Base-by-base conservation (phyloP, 1,140 invertebrate species). In the Drosophila kurseongensis region DNA sequence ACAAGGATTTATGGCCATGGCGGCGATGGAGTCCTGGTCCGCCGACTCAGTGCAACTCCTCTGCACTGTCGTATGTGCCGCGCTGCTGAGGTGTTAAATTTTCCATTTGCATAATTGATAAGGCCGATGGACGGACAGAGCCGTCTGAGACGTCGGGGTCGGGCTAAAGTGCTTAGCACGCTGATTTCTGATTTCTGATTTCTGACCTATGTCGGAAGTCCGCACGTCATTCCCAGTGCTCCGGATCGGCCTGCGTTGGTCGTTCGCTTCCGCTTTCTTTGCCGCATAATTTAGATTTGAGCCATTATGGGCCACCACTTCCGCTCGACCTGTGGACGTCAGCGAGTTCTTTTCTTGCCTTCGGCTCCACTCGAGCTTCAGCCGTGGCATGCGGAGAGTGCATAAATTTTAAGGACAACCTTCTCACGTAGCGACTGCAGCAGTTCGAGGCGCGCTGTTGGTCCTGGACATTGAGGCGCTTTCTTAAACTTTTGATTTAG, bases 81-180 rank as follows among this genome's bases (percentile, higher is more conserved):
- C 68, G 63, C 56, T 69, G 63, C 55, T 66, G 61, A 88, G 79
- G 83, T 88, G 83, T 83, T 88, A 88, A 83, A 89, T 88, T 86
- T 83, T 56, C 83, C 66, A 86, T 86, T 86, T 86, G 71, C 83
- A 86, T 88, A 88, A 88, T 88, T 88, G 79, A 88, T 88, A 88
- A 83, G 79, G 69, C 81, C 71, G 55, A 68, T 55, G 81, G 65
- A 50, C 29, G 44, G 13, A 50, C 51, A 44, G 48, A 35, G 56
- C 55, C 47, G 16, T 68, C 51, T 45, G 42, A 48, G 42, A 50
- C 35, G 60, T 65, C 59, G 41, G 27, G 55, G 55, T 36, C n/a
- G n/a, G 44, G 44, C 41, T 56, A 69, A 62, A 86, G 78, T 88
- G 78, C 82, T 82, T 86, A 79, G 78, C 79, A 89, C 74, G 84